A percentile compares a stretch with the other conserved stretches of the same genome.
Conservation (phyloP, 2,113 vertebrate species). For the Choloepus hoffmanni region DNA sequence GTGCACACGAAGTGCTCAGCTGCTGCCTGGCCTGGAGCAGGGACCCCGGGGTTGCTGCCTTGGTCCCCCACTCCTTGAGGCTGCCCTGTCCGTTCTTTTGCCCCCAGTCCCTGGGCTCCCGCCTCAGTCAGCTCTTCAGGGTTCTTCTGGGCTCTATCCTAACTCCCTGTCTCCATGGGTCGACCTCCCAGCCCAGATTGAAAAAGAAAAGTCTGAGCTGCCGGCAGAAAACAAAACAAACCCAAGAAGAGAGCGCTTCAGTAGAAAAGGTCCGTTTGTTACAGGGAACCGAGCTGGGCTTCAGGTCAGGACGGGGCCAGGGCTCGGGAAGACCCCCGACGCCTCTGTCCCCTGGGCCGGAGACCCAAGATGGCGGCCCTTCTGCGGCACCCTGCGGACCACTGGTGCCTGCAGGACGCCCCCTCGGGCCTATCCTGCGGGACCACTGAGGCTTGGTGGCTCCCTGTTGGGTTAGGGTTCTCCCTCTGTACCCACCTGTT, state of each 20-base stretch:
- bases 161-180: background rate
- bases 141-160: background rate
- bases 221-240: background rate
- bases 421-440: too few species aligned
- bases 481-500: background rate
- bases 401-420: too few species aligned
- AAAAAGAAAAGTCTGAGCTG: background rate
- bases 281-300: background rate
- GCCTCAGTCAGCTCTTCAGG: background rate
- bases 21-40: fast-evolving
- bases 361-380: too few species aligned
- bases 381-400: too few species aligned
- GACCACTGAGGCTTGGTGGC: too few species aligned
- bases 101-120: background rate
- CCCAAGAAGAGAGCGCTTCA: background rate
- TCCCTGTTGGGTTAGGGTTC: too few species aligned
- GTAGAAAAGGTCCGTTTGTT: background rate
- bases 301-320: too few species aligned
- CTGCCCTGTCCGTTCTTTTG: background rate
- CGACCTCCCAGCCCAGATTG: background rate
- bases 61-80: background rate
- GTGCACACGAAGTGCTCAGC: background rate
- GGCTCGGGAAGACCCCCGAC: background rate
- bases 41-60: fast-evolving
- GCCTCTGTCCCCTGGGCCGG: background rate